Base-by-base conservation (phyloP, 1,140 invertebrate species). In the Macrobrachium nipponense region DNA sequence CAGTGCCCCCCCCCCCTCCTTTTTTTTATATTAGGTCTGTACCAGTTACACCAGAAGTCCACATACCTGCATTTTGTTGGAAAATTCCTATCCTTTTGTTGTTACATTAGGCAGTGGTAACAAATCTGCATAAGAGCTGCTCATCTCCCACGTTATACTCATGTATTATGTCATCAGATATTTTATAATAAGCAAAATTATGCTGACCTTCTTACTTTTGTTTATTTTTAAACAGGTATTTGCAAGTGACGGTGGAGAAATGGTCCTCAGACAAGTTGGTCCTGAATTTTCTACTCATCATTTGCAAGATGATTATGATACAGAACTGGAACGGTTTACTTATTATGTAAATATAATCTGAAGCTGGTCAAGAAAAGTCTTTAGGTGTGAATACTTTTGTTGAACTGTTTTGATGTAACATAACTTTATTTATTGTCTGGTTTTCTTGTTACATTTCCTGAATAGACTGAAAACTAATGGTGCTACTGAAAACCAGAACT, bases 281-380 rank as follows among this genome's bases (percentile, higher is more conserved):
- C 76, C 73, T 7, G 87, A 88, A 58, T 88, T 88, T 62, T 86
- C 80, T 18, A 86, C 84, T 7, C 78, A 82, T 64, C 79, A 88
- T 23, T 59, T 70, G 8, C 75, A 72, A 17, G 87, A 88, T 7
- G 83, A 88, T 68, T 86, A 88, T 27, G 80, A 78, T 27, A 86
- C 82, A 60, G 87, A 88, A 64, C 87, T 88, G 58, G 87, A 88
- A 36, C 58, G 87, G 27, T 88, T 88, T 66, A 81, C 80, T 0
- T 88, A 86, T 62, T 88, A 88, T 78, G 87, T 86, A 58, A 86
- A 85, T 27, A 88, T 88, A 17, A 88, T 88, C 17, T 83, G 44
- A 51, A 23, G 10, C 51, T 51, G 12, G 8, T 51, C 3, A 51
- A 51, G 51, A 51, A 51, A 8, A 51, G 5, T 6, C 27, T 15